Conservation (phyloP, 2,113 vertebrate species). For the Aepyceros melampus region DNA sequence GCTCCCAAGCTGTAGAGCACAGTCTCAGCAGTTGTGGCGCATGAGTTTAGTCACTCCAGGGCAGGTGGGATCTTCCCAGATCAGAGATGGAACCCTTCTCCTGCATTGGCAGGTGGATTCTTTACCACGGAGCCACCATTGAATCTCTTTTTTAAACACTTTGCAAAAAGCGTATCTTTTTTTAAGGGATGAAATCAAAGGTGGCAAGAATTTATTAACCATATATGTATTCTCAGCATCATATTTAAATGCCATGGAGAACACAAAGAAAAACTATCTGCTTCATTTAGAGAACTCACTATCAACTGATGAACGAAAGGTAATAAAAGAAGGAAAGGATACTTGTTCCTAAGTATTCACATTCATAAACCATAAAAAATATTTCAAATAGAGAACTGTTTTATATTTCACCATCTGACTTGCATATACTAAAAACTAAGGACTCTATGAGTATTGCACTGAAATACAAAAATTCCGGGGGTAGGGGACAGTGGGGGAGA, state of each 20-base stretch:
- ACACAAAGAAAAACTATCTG: neutral
- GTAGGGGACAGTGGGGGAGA: fast-evolving
- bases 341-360: neutral
- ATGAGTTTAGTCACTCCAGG: neutral
- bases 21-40: neutral
- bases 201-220: neutral
- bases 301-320: neutral
- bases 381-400: neutral
- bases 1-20: neutral
- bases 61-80: neutral
- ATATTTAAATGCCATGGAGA: neutral
- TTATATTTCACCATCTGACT: neutral
- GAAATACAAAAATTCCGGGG: neutral
- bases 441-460: neutral
- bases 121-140: neutral
- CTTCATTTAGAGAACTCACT: neutral
- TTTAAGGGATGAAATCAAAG: neutral
- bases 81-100: neutral
- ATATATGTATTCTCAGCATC: neutral
- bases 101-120: neutral
- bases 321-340: neutral
- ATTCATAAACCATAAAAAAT: neutral
- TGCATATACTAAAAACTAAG: neutral
- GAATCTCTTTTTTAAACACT: neutral
- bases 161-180: neutral